A percentile compares a stretch with the other conserved stretches of the same genome.
phyloP scores from a whole-genome alignment of 2,888 invertebrate genomes.

The Cosmorhoe ocellata region DNA sequence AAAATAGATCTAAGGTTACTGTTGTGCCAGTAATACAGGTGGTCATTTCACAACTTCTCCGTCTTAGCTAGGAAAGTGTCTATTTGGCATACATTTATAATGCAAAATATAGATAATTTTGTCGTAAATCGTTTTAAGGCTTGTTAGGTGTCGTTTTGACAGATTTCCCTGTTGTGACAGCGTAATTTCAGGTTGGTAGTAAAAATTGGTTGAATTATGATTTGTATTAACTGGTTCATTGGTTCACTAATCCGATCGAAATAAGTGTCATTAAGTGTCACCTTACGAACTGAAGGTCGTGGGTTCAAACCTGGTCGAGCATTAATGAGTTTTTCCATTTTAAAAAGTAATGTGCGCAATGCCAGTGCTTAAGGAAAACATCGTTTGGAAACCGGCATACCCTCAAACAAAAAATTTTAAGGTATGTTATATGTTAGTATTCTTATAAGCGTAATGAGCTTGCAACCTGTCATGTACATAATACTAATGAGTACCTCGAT shows the following conservation, averaged over 20 bases:
- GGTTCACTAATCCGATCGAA: neutral
- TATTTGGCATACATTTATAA: slow-evolving; percentile 24
- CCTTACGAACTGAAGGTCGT: too few species aligned
- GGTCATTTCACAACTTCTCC: slow-evolving; percentile 25
- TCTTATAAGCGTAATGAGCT: too few species aligned
- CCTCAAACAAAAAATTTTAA: too few species aligned
- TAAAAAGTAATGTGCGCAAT: too few species aligned
- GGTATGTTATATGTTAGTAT: too few species aligned
- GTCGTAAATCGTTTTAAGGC: slow-evolving; percentile 22
- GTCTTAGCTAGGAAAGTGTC: slow-evolving; percentile 17
- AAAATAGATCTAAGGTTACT: neutral
- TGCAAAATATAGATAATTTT: slow-evolving; percentile 26
- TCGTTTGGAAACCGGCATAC: too few species aligned
- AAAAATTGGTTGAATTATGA: slow-evolving; percentile 8
- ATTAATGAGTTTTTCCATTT: too few species aligned
- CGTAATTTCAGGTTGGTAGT: slow-evolving; percentile 7
- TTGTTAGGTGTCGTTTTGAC: slow-evolving; percentile 28
- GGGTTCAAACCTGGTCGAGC: too few species aligned
- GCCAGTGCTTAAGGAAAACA: too few species aligned
- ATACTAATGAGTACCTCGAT: too few species aligned
- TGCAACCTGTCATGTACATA: too few species aligned
- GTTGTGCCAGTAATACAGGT: slow-evolving; percentile 20
- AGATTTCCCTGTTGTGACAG: slow-evolving; percentile 11
- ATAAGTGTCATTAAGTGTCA: too few species aligned
- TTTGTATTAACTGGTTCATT: neutral